Evolutionary conservation across 2,113 vertebrate species (phyloP), one percentile per base, ranked within the genome.

Genomic region (cattle (Bos taurus)): DNA sequence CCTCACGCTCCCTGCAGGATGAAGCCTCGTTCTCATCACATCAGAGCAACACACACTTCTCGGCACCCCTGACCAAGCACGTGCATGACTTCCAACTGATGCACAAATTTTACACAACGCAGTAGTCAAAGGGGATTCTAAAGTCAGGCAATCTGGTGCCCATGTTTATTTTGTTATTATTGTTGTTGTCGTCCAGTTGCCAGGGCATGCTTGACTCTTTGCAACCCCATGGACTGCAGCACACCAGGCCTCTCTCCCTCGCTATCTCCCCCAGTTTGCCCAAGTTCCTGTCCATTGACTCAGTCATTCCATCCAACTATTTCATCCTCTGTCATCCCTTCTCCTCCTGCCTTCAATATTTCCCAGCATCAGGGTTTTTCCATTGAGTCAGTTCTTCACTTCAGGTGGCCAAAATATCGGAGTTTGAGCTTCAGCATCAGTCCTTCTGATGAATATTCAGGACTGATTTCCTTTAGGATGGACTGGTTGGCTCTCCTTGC

Each of bases 151-250:
- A 2, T 1, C 33, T 10, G 7, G 6, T 2, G 9, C 12, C 43
- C 64, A 13, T 1, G 0, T 9, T 0, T 3, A 3, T 30, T 12
- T 30, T 2, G 12, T 6, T 17, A 3, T 54, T 30, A 4, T 4
- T 77, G 8, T 19, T 5, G 36, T 7, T 14, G 36, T 46, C 7
- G 26, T 60, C 26, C 59, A 28, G 59, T 60, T 4, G 11, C 59
- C 59, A 60, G 12, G 11, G 28, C 12, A 28, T 1, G 26, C 26
- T 25, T 10, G 11, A 2, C 36, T 43, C 71, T 36, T 64, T 43
- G 67, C 11, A 3, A 3, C 71, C 71, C 36, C 40, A 0, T 0
- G 71, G 71, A 7, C 67, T 3, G n/a, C 67, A 12, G 67, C 67
- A 13, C 23, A 0, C 23, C 23, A 2, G 71, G 71, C 23, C 71